Evolutionary conservation across 2,797 vertebrate species (phyloP).

Genomic region (Mus caroli): DNA sequence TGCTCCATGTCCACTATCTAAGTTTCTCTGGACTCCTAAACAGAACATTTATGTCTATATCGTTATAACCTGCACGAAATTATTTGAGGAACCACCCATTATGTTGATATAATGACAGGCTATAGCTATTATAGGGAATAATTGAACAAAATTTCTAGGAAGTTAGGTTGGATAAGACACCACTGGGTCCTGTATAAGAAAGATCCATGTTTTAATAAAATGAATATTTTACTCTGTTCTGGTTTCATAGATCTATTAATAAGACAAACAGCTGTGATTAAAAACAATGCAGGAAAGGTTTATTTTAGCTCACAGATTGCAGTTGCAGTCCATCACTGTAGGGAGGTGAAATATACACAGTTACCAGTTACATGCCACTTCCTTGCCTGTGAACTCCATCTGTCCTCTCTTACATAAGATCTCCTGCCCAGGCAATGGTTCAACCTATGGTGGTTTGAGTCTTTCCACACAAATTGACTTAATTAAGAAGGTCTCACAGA

Average conservation of each 20-base stretch:
- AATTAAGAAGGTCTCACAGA: background rate
- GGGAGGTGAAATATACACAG: background rate
- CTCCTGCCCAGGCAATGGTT: background rate
- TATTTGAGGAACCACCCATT: background rate
- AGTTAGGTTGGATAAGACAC: slow-evolving; percentile 13
- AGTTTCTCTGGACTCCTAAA: background rate
- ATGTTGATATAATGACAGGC: background rate
- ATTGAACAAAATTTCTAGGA: slow-evolving; percentile 6
- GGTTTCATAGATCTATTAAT: background rate
- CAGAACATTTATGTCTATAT: background rate
- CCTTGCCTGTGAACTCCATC: background rate
- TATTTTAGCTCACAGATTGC: too few relatives aligned
- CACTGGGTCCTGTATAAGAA: background rate
- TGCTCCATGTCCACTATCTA: background rate
- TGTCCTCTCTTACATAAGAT: background rate
- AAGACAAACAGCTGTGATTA: background rate
- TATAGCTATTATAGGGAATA: background rate
- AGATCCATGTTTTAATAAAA: slow-evolving; percentile 24
- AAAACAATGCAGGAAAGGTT: background rate
- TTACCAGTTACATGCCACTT: background rate
- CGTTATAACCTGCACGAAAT: background rate
- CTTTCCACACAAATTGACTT: background rate
- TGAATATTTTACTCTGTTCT: background rate
- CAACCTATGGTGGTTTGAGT: background rate
- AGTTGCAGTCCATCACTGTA: background rate